Evolutionary conservation across 2,113 vertebrate genomes (phyloP).

Genomic region (Bubalus kerabau): DNA sequence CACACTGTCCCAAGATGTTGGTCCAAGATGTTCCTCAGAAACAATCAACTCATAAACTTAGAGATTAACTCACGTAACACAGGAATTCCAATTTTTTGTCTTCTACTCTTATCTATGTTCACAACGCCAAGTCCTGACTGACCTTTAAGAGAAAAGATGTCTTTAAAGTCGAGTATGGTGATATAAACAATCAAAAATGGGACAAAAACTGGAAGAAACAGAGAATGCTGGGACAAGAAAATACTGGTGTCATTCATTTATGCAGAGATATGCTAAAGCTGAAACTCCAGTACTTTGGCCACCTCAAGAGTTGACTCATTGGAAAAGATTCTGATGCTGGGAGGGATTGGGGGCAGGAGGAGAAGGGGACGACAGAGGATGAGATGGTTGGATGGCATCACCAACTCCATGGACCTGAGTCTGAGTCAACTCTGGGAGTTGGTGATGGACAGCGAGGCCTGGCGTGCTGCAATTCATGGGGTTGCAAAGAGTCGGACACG

Average conservation of each 20-base stretch:
- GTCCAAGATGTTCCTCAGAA: neutral
- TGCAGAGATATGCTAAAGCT: neutral
- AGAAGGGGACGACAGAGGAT: too few relatives aligned
- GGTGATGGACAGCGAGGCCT: too few relatives aligned
- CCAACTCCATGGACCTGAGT: too few relatives aligned
- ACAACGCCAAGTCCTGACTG: neutral
- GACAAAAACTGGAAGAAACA: neutral
- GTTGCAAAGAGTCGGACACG: too few relatives aligned
- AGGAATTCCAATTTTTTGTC: neutral
- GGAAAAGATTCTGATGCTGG: too few relatives aligned
- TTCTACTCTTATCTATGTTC: neutral
- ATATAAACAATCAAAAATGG: neutral
- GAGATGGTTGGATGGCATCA: too few relatives aligned
- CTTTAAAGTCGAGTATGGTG: neutral
- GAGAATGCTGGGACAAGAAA: neutral
- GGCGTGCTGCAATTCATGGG: too few relatives aligned
- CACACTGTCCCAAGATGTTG: neutral
- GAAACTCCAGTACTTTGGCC: too few relatives aligned
- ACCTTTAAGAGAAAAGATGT: neutral
- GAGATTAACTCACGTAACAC: neutral
- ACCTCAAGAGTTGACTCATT: too few relatives aligned
- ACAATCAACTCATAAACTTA: neutral
- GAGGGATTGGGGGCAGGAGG: too few relatives aligned
- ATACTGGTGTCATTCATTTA: neutral
- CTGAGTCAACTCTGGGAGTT: too few relatives aligned